phyloP scores from a whole-genome alignment of 2,888 invertebrate genomes.

The Epistrophe grossulariae region DNA sequence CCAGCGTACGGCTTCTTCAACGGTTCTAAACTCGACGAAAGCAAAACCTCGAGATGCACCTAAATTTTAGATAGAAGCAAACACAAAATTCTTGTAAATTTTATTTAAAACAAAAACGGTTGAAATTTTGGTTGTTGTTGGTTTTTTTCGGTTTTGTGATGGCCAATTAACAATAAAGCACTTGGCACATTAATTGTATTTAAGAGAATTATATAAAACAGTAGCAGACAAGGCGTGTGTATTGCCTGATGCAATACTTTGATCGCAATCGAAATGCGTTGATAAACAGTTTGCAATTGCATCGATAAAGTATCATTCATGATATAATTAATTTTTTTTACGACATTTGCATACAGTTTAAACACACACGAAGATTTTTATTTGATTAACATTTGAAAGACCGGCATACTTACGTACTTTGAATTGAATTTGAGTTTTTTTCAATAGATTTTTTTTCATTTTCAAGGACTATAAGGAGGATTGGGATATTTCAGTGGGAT shows the following conservation, averaged over 20 bases:
- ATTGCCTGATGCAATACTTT: slow-evolving; percentile 33
- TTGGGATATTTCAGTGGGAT: slow-evolving; percentile 70
- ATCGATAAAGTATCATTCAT: background rate
- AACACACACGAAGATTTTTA: slow-evolving; percentile 29
- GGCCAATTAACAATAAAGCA: slow-evolving; percentile 32
- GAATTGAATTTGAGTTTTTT: slow-evolving; percentile 28
- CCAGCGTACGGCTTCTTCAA: slow-evolving; percentile 94
- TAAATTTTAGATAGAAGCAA: slow-evolving; percentile 89
- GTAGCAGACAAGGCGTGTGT: background rate
- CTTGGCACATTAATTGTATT: slow-evolving; percentile 74
- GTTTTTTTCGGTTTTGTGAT: slow-evolving; percentile 62
- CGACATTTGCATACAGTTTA: slow-evolving; percentile 63
- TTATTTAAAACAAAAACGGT: slow-evolving; percentile 77
- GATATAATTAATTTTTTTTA: background rate
- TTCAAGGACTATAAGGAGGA: slow-evolving; percentile 55
- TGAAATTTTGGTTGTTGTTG: slow-evolving; percentile 79
- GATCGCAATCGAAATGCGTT: slow-evolving; percentile 38
- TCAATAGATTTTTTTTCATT: slow-evolving; percentile 8
- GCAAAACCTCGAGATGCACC: slow-evolving; percentile 95
- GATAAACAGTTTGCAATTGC: slow-evolving; percentile 64
- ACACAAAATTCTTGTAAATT: slow-evolving; percentile 85
- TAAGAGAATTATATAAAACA: slow-evolving; percentile 57
- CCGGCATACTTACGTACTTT: slow-evolving; percentile 65
- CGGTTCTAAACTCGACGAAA: slow-evolving; percentile 96
- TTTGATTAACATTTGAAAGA: slow-evolving; percentile 20